Base-by-base conservation (phyloP, 2,113 vertebrate genomes). In the Eidolon helvum region DNA sequence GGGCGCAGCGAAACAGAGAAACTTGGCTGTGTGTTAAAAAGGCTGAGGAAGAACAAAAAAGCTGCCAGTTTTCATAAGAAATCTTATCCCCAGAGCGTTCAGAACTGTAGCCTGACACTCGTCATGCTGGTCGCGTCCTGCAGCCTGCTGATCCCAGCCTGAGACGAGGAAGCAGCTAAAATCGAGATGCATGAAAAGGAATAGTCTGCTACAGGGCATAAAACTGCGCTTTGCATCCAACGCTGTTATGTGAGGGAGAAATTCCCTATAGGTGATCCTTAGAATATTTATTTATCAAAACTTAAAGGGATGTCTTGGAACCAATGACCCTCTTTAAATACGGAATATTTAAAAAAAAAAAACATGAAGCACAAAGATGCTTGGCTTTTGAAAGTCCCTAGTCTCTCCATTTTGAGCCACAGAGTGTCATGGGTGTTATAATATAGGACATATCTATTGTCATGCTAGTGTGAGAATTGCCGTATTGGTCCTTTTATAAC, bases 61-160 rank as follows among this genome's bases (percentile, higher is more conserved):
- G 43, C 97, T 96, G 88, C 88, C 91, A 14, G 88, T 86, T 95
- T 95, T 82, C 90, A 28, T 68, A 87, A 92, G 95, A 96, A 97
- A 96, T 77, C 59, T 75, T 94, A 88, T 78, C 96, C 93, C 88
- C 3, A 2, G 94, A 91, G 96, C 82, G 33, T 45, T 79, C 5
- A 93, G 88, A 78, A 80, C 82, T 90, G 89, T 83, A 91, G 66
- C 33, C 38, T 15, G 68, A 87, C n/a, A 35, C 55, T 53, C 19
- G 26, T 30, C 45, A 38, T 69, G 30, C 43, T 45, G n/a, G n/a
- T 59, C 97, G 72, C 40, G 0, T 35, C 55, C 35, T 18, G 10
- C 68, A 69, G 48, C 83, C 72, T 48, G 87, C 7, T 0, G 50
- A 66, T 69, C 69, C 63, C 79, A 28, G 83, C 30, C 94, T 33